A percentile compares a stretch with the other conserved stretches of the same genome.
Evolutionary conservation across 2,797 vertebrate species (phyloP).

Genomic region (Chanos chanos): DNA sequence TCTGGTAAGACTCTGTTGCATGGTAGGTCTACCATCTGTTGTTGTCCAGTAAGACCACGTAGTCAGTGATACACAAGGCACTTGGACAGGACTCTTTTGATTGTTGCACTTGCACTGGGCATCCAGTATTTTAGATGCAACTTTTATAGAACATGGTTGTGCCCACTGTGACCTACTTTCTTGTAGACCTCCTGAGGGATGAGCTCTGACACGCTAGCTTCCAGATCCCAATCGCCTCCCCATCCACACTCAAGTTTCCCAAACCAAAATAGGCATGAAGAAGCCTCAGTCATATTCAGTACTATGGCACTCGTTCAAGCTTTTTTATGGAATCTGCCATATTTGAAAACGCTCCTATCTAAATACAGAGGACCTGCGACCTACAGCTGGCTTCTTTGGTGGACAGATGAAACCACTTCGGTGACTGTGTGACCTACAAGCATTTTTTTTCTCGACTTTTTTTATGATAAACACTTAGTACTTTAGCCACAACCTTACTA

Average conservation of each 20-base stretch:
- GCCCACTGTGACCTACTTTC: background rate
- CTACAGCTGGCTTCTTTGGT: no score
- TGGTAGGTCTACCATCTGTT: background rate
- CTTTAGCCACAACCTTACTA: conserved; percentile 11
- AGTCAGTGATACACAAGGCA: background rate
- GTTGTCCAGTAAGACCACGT: background rate
- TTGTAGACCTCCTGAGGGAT: background rate
- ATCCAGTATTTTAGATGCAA: conserved; percentile 13
- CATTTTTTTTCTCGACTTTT: no score
- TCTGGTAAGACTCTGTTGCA: background rate
- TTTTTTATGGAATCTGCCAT: no score
- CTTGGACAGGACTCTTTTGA: conserved; percentile 1
- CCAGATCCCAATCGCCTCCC: conserved; percentile 15
- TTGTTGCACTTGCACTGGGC: background rate
- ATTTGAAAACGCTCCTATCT: conserved; percentile 13
- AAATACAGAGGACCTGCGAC: background rate
- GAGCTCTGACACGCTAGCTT: conserved; percentile 1
- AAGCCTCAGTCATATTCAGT: conserved; percentile 59
- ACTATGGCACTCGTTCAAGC: conserved; percentile 63
- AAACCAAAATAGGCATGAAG: conserved; percentile 60
- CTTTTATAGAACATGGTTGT: background rate
- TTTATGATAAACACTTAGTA: conserved; percentile 10
- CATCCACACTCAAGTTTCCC: conserved; percentile 19
- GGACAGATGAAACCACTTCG: no score
- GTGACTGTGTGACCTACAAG: no score